phyloP scores from a whole-genome alignment of 2,888 invertebrate species.

The Saturnia pavonia region DNA sequence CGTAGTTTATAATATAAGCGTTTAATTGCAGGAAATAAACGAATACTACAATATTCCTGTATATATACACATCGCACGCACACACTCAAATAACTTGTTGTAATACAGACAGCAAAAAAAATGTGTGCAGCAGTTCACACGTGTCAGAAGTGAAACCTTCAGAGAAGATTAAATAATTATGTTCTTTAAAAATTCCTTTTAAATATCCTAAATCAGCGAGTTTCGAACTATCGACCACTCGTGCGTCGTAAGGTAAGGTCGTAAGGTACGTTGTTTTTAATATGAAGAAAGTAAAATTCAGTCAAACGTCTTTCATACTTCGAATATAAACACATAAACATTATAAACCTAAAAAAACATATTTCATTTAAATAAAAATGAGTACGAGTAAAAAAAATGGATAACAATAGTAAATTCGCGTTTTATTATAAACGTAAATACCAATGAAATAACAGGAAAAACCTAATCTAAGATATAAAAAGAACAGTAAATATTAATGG shows the following conservation, averaged over 20 bases:
- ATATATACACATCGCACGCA: conserved; percentile 32
- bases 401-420: background rate
- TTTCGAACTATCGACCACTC: no score
- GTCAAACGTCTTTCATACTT: background rate
- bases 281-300: background rate
- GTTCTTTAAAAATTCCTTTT: no score
- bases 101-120: conserved; percentile 45
- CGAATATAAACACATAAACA: background rate
- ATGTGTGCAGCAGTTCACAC: no score
- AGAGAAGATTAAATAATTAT: no score
- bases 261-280: no score
- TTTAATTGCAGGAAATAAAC: conserved; percentile 65
- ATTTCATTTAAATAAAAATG: no score
- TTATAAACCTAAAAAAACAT: no score
- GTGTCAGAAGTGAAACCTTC: no score
- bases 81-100: conserved; percentile 29
- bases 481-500: background rate
- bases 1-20: conserved; percentile 35
- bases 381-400: background rate
- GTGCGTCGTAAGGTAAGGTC: no score
- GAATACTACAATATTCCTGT: conserved; percentile 30
- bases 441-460: background rate
- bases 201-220: no score
- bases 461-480: background rate
- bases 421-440: background rate